Conservation (phyloP, 2,888 invertebrate genomes). For the Synanthedon tipuliformis region DNA sequence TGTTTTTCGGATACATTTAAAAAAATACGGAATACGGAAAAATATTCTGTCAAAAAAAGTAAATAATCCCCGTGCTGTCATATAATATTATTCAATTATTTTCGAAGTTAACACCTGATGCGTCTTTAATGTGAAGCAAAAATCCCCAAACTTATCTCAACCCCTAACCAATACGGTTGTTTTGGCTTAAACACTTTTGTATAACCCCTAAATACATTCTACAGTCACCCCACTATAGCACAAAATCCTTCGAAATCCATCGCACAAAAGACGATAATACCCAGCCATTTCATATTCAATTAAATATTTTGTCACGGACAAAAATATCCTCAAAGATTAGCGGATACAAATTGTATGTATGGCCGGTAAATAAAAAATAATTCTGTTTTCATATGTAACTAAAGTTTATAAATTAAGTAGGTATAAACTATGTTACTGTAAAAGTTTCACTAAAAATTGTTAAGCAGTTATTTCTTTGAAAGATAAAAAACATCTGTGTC, state of each 20-base stretch:
- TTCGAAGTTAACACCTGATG: conserved; percentile 24
- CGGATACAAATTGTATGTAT: background rate
- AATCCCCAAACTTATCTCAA: conserved; percentile 10
- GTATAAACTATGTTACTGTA: too few species aligned
- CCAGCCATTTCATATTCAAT: conserved; percentile 77
- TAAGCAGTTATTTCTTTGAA: too few species aligned
- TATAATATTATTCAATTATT: conserved; percentile 4
- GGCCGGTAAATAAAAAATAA: too few species aligned
- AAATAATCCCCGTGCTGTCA: conserved; percentile 1
- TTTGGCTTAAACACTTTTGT: conserved; percentile 49
- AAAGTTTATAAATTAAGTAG: too few species aligned
- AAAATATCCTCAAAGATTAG: conserved; percentile 52
- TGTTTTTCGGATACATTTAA: too few species aligned
- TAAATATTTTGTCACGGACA: conserved; percentile 71
- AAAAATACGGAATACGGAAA: too few species aligned
- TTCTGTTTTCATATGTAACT: too few species aligned
- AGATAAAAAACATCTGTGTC: too few species aligned
- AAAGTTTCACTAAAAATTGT: too few species aligned
- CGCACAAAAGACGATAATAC: conserved; percentile 65
- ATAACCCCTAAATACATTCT: conserved; percentile 52
- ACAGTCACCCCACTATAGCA: conserved; percentile 37
- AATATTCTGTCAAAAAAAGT: too few species aligned
- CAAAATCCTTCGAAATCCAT: conserved; percentile 52
- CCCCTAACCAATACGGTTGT: conserved; percentile 41
- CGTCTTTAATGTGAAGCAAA: conserved; percentile 11